Evolutionary conservation across 2,888 invertebrate species (phyloP), one percentile per base, ranked within the genome.

Genomic region (Cheiracanthium punctorium): DNA sequence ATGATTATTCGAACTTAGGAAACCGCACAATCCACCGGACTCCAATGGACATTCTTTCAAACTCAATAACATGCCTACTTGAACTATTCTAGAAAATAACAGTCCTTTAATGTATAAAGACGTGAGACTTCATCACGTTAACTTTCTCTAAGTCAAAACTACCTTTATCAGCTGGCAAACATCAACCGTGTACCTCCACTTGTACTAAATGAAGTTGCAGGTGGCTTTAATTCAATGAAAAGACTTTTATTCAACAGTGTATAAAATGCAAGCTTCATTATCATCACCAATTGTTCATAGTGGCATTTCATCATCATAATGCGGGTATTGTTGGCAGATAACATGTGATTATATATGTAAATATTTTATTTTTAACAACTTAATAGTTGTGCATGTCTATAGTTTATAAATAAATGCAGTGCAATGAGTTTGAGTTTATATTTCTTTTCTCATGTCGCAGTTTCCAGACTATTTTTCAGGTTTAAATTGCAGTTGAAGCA

Each of bases 311-410:
- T 58, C 20, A 58, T 24, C 58, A 58, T 58, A 24, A 58, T 20
- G 20, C 58, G 58, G 58, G 58, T 58, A 24, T 58, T 58, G 48
- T 48, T 24, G 58, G 1, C 20, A 58, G 2, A 24, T 58, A 58
- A 58, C 58, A 58, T 58, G 58, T 58, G 24, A 58, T 58, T 58
- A 58, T 20, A 48, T 79, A 43, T 80, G 80, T 80, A 80, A 33
- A 80, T 80, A 80, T n/a, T 80, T 80, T n/a, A 29, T 0, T 41
- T 43, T 58, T 71, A 58, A 79, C 52, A 32, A 37, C 24, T 43
- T 70, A 5, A 58, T 24, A 32, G 58, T 79, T 79, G 70, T 79
- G 43, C 28, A 71, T 33, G 14, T 80, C 24, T 80, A 7, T 58
- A 24, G 24, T 58, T 24, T 58, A 58, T 58, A 58, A 58, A 58